Conservation (phyloP, 2,888 invertebrate genomes). For the Choreutis nemorana region DNA sequence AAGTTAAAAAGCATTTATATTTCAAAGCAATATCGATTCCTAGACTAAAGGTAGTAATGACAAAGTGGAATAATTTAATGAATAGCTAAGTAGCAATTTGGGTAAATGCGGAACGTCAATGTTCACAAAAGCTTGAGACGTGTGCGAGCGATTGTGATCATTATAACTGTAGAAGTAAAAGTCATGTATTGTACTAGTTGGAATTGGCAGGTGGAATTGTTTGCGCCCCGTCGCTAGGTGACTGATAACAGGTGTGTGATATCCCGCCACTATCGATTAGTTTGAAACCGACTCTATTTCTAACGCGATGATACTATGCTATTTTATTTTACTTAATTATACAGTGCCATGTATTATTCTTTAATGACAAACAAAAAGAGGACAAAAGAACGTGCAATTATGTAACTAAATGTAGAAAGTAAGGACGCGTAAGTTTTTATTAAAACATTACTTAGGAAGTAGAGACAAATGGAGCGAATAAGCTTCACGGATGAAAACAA, state of each 20-base stretch:
- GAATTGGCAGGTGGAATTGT: too few species aligned
- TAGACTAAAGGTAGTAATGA: not conserved
- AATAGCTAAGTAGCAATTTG: too few species aligned
- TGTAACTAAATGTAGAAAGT: too few species aligned
- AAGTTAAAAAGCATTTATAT: not conserved
- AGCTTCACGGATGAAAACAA: constrained; percentile 27
- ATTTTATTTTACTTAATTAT: not conserved
- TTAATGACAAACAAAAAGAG: constrained; percentile 6
- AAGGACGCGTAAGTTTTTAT: too few species aligned
- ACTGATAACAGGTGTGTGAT: constrained; percentile 31
- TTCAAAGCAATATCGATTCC: not conserved
- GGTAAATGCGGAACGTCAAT: too few species aligned
- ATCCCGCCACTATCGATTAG: constrained; percentile 18
- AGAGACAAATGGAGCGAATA: constrained; percentile 6
- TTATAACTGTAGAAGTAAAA: too few species aligned
- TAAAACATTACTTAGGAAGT: too few species aligned
- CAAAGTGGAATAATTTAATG: not conserved
- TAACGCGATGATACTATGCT: constrained; percentile 6
- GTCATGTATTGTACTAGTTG: too few species aligned
- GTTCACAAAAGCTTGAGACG: too few species aligned
- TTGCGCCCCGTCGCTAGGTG: constrained; percentile 41
- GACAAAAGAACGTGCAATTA: constrained; percentile 8
- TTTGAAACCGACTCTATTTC: constrained; percentile 5
- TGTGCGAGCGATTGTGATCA: too few species aligned
- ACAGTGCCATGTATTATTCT: constrained; percentile 1